Percentiles rank a stretch among this genome's conserved stretches.
phyloP scores from a whole-genome alignment of 2,888 invertebrate genomes.

The Callyntrura sp. region DNA sequence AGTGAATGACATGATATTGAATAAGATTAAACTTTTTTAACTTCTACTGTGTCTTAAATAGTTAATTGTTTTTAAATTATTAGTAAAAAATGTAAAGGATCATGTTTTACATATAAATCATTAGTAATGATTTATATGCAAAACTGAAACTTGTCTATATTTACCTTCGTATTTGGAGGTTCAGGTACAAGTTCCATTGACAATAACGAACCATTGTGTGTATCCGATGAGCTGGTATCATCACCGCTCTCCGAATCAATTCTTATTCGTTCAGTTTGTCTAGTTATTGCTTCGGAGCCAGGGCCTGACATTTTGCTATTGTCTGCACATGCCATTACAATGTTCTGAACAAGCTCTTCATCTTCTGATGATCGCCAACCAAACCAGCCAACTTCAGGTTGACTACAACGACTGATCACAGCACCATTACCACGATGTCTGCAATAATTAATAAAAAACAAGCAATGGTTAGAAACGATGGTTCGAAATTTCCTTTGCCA shows the following conservation, averaged over 20 bases:
- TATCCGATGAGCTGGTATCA: constrained; percentile 62
- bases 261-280: constrained; percentile 55
- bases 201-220: constrained; percentile 72
- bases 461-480: background rate
- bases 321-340: constrained; percentile 92
- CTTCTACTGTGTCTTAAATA: too few relatives aligned
- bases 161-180: constrained; percentile 80
- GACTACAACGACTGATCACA: constrained; percentile 96
- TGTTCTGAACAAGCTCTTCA: constrained; percentile 94
- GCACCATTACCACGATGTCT: constrained; percentile 95
- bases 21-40: too few relatives aligned
- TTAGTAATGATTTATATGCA: background rate
- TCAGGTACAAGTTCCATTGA: constrained; percentile 83
- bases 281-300: constrained; percentile 53
- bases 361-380: constrained; percentile 97
- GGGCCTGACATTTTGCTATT: constrained; percentile 86
- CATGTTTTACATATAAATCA: too few relatives aligned
- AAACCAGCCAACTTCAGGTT: constrained; percentile 98
- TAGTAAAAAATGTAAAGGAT: too few relatives aligned
- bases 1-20: too few relatives aligned
- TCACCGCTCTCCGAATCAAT: constrained; percentile 62
- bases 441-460: constrained; percentile 11
- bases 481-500: background rate
- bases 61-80: too few relatives aligned
- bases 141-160: background rate